These are phyloP conservation scores for Gari tellinella DNA, from an alignment of 2,888 invertebrate genomes.

Conservation along the genomic window DNA sequence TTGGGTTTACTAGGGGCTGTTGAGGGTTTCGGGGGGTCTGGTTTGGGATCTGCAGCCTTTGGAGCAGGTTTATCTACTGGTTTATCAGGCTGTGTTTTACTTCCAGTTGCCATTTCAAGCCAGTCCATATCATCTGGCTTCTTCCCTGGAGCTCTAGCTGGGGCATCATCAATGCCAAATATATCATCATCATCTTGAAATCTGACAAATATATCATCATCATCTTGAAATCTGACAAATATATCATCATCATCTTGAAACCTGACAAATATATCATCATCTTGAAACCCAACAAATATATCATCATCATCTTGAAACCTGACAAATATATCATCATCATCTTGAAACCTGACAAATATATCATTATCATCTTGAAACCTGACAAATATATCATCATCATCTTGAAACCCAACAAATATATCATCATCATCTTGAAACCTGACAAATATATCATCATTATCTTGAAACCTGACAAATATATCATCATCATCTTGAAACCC, in stretches of 20 bases:
- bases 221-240: slow-evolving; percentile 79
- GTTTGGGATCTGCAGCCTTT: slow-evolving; percentile 26
- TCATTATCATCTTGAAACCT: no score
- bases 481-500: no score
- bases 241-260: no score
- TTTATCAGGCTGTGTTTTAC: slow-evolving; percentile 37
- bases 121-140: slow-evolving; percentile 77
- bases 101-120: slow-evolving; percentile 72
- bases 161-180: slow-evolving; percentile 70
- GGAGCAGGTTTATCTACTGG: slow-evolving; percentile 16
- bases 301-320: no score
- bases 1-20: slow-evolving; percentile 50
- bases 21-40: slow-evolving; percentile 49
- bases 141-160: slow-evolving; percentile 44
- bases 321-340: no score
- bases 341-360: no score
- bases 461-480: no score
- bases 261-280: no score
- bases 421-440: no score
- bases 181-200: slow-evolving; percentile 86
- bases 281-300: no score
- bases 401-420: slow-evolving; percentile 78
- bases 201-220: slow-evolving; percentile 86
- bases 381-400: no score
- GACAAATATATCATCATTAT: no score